Base-by-base conservation (phyloP, 2,797 vertebrate genomes). In the Sebastes trivittatus region DNA sequence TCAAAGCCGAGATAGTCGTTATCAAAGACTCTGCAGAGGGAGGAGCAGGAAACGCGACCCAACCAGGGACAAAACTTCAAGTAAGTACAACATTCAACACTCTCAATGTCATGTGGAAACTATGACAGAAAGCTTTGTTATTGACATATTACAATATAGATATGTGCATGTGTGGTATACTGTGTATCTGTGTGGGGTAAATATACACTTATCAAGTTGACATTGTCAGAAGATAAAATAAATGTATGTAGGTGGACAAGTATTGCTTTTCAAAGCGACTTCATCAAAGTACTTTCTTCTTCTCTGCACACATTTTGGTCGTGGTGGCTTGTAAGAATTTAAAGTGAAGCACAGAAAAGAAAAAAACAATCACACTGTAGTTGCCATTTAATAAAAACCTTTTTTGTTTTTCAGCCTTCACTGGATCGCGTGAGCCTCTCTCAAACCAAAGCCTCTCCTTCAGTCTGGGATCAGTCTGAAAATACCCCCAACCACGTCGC, bases 1-100 rank as follows among this genome's bases (percentile, higher is more conserved):
- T 97, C 80, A 97, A 96, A 93, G 97, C 96, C 2, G 97, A 98
- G 75, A 95, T 95, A 87, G 95, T 98, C 83, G 94, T 96, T 79
- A 94, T 98, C 85, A 95, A 94, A 42, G 96, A 97, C 77, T 93
- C 94, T 0, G 93, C 93, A 68, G 96, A 96, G 71, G 94, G 91
- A 55, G 95, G 95, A 90, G 93, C 94, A 62, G 93, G 84, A 88
- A 84, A 82, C 60, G 10, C 6, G 5, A 46, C 13, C 16, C 87
- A 82, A 59, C 49, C 68, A 8, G 77, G 71, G 59, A 84, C 59
- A 66, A 74, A 80, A 25, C 62, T n/a, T 60, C 76, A 85, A 68
- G 96, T 96, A 76, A 94, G 93, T 87, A 23, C n/a, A 62, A 64
- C 30, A 42, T 3, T 3, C 2, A 49, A 2, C 27, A 46, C 42